Base-by-base conservation (phyloP, 2,888 invertebrate genomes). In the Capitulum mitella region DNA sequence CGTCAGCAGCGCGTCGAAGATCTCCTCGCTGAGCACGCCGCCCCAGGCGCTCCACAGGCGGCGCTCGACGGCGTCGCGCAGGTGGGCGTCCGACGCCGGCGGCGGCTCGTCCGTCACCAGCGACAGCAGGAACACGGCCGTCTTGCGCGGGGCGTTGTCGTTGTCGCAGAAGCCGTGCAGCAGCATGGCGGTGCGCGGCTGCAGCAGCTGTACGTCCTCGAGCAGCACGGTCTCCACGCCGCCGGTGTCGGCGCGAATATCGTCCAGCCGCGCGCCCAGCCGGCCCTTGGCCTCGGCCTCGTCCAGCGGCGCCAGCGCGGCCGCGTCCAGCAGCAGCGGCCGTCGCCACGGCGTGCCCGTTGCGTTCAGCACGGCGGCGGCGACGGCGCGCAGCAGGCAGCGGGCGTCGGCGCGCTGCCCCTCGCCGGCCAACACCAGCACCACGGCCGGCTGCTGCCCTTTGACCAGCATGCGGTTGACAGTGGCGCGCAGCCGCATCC, bases 141-240 rank as follows among this genome's bases (percentile, higher is more conserved):
- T 16, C 22, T 75, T 78, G 43, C 74, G 78, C 34, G 78, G 79
- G 61, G 79, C 79, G 37, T 58, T 61, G 29, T 78, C 75, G 58
- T 79, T 79, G 54, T 79, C 79, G 75, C 78, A 78, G 75, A 61
- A 79, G 40, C 79, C 79, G 75, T 79, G 79, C 32, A 79, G 54
- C 43, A 79, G 32, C 74, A 78, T 70, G n/a, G 78, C 79, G n/a
- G 78, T 77, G 26, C n/a, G 29, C 22, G 79, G 79, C 32, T 61
- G 78, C 22, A 79, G 76, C 2, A 26, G 46, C 75, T 79, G 77
- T 22, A 78, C 19, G 34, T 70, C 58, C 14, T 64, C 75, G 37
- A 79, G 40, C 16, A 79, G 34, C 43, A 79, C 78, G 26, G 74
- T 32, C n/a, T n/a, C 32, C 76, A 76, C 70, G n/a, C 70, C 70